These are phyloP conservation scores for Mastigias papua DNA, from an alignment of 30 jellyfish, hydroid and myxozoan genomes.

Conservation along the genomic window DNA sequence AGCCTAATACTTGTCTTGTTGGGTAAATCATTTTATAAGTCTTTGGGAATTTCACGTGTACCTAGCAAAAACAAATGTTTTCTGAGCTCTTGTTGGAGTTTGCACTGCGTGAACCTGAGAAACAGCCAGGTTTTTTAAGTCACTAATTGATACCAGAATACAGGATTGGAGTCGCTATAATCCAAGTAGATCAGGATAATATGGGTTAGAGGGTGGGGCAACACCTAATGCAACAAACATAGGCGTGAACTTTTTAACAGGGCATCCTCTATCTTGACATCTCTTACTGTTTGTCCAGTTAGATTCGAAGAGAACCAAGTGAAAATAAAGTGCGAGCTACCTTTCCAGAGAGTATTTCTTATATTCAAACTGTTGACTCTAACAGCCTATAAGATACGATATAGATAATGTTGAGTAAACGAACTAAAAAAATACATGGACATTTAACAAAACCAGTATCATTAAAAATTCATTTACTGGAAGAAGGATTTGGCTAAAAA, in stretches of 20 bases:
- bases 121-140: no score
- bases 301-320: not conserved
- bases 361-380: not conserved
- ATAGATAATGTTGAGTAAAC: not conserved
- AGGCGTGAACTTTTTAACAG: no score
- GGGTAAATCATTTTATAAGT: no score
- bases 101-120: not conserved
- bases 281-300: no score
- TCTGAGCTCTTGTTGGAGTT: not conserved
- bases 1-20: not conserved
- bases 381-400: not conserved
- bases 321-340: not conserved
- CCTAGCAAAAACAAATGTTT: not conserved
- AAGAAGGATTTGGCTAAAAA: slow-evolving; percentile 19
- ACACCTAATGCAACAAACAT: not conserved
- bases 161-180: no score
- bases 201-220: no score
- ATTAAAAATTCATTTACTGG: not conserved
- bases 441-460: not conserved
- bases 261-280: no score
- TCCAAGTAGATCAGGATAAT: no score
- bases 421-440: slow-evolving; percentile 11
- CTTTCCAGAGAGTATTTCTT: not conserved
- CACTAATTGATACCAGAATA: no score
- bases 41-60: not conserved